A percentile compares a stretch with the other conserved stretches of the same genome.
Evolutionary conservation across 2,113 vertebrate genomes (phyloP).

Genomic region (Jacana jacana): DNA sequence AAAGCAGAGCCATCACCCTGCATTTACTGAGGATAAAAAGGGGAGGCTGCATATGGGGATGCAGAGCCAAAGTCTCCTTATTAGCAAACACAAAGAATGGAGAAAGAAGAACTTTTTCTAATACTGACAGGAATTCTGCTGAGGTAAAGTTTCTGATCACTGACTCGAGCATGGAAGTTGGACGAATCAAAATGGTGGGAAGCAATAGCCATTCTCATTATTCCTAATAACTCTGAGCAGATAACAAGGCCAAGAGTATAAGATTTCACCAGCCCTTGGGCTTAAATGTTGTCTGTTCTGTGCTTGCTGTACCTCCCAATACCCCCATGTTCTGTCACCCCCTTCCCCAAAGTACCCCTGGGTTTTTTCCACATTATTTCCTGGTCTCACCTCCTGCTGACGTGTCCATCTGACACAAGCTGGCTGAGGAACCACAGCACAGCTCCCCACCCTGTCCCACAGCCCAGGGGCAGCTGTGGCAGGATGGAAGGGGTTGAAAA

Average conservation of each 20-base stretch:
- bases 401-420: background rate
- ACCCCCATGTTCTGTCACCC: background rate
- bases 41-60: background rate
- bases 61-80: background rate
- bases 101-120: background rate
- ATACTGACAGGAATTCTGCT: background rate
- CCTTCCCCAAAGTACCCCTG: background rate
- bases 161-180: rapidly evolving
- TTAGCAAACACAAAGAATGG: too few relatives aligned
- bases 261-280: background rate
- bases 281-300: background rate
- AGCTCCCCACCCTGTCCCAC: background rate
- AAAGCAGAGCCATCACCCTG: background rate
- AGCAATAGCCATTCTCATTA: background rate
- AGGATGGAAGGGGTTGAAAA: background rate
- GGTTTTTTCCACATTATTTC: background rate
- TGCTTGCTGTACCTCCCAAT: background rate
- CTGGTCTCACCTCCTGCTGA: background rate
- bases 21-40: background rate
- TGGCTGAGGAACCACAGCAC: background rate
- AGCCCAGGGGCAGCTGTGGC: background rate
- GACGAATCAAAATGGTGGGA: background rate
- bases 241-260: background rate
- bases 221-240: background rate
- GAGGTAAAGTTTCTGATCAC: background rate